phyloP scores from a whole-genome alignment of 2,113 vertebrate species.

The Alexandromys fortis region DNA sequence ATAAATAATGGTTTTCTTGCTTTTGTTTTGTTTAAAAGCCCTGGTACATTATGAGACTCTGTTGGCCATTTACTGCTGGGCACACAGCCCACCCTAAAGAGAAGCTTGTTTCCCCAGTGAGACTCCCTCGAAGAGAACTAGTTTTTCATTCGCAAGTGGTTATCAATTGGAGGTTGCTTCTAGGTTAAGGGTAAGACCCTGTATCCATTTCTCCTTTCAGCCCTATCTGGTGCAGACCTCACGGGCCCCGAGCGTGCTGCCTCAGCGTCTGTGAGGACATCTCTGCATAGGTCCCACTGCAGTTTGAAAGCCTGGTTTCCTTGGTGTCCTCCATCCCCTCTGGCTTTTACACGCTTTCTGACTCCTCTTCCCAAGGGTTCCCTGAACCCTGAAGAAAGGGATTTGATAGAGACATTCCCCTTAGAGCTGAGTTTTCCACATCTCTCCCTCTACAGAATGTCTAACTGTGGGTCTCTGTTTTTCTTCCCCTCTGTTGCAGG shows the following conservation, averaged over 20 bases:
- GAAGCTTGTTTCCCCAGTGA: background rate
- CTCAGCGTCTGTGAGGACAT: background rate
- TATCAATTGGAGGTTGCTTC: background rate
- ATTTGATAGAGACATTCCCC: background rate
- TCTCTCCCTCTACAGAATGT: background rate
- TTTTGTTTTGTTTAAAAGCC: background rate
- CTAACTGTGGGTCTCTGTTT: background rate
- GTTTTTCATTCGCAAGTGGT: background rate
- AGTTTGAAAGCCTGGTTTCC: background rate
- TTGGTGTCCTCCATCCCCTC: background rate
- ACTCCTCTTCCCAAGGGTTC: background rate
- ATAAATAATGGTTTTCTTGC: background rate
- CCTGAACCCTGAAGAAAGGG: background rate
- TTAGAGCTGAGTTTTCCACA: background rate
- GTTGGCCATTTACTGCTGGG: background rate
- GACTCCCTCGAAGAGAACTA: background rate
- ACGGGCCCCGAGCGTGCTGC: rapidly evolving
- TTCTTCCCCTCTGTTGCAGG: background rate
- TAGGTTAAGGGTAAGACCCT: background rate
- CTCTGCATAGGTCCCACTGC: background rate
- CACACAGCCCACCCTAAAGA: background rate
- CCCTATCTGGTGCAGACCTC: background rate
- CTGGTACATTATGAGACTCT: background rate
- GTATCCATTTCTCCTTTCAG: background rate
- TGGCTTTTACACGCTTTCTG: background rate